A percentile compares a stretch with the other conserved stretches of the same genome.
Conservation (phyloP, 2,797 vertebrate genomes). For the Gouania willdenowi region DNA sequence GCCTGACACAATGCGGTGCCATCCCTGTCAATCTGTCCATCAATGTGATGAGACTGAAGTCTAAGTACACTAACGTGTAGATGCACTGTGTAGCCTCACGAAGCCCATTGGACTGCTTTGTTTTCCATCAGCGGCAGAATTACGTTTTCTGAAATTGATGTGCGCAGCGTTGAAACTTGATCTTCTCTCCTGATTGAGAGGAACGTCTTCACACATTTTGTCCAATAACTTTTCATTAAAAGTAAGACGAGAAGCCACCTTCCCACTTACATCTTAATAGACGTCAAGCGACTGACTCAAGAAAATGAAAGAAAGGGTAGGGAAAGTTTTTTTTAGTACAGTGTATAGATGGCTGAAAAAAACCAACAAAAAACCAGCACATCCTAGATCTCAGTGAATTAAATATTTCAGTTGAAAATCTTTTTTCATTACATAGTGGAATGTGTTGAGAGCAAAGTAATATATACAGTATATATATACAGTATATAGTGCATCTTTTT, state of each 20-base stretch:
- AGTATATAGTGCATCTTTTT: too few relatives aligned
- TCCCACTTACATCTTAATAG: not conserved
- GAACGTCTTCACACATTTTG: conserved; percentile 17
- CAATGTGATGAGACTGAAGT: conserved; percentile 38
- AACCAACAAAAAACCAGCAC: too few relatives aligned
- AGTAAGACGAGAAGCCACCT: conserved; percentile 10
- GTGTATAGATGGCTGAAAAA: too few relatives aligned
- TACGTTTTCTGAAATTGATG: conserved; percentile 12
- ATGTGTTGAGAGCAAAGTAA: too few relatives aligned
- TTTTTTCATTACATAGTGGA: too few relatives aligned
- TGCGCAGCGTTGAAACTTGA: conserved; percentile 5
- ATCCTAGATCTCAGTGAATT: too few relatives aligned
- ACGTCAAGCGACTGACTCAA: too few relatives aligned
- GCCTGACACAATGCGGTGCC: conserved; percentile 19
- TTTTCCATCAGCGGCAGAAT: conserved; percentile 11
- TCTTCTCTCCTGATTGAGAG: conserved; percentile 2
- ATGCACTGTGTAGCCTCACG: not conserved
- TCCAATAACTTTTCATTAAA: conserved; percentile 32
- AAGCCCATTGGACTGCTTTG: conserved; percentile 3
- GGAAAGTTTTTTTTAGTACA: too few relatives aligned
- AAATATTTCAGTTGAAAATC: too few relatives aligned
- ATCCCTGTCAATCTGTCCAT: conserved; percentile 47
- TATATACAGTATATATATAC: too few relatives aligned
- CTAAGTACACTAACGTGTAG: not conserved
- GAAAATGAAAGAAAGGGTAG: too few relatives aligned